These are phyloP conservation scores for Hepsetus odoe DNA, from an alignment of 2,113 vertebrate species.

Conservation along the genomic window DNA sequence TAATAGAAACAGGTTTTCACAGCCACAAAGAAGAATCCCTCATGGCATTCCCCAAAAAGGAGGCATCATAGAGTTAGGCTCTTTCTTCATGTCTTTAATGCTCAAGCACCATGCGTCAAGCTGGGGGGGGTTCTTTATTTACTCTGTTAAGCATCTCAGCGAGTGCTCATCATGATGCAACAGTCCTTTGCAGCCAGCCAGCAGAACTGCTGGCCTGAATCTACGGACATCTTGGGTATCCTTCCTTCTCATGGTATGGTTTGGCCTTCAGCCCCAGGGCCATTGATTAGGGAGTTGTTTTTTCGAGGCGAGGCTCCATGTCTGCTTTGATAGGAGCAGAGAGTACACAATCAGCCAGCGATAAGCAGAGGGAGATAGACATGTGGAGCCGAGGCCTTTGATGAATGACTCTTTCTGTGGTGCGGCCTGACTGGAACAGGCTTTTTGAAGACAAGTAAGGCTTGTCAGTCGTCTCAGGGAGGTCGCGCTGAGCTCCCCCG, in stretches of 20 bases:
- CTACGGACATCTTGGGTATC: neutral
- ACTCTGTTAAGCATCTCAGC: constrained; percentile 30
- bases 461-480: constrained; percentile 16
- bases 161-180: neutral
- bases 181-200: neutral
- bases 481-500: neutral
- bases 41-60: constrained; percentile 17
- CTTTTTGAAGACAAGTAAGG: constrained; percentile 29
- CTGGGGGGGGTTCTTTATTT: constrained; percentile 18
- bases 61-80: neutral
- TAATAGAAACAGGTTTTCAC: constrained; percentile 50
- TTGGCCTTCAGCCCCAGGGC: neutral
- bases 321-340: constrained; percentile 28
- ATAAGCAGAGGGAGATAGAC: constrained; percentile 1
- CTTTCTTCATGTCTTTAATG: constrained; percentile 10
- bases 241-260: constrained; percentile 4
- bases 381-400: constrained; percentile 4
- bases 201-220: neutral
- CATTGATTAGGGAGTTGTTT: constrained; percentile 20
- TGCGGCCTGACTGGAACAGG: constrained; percentile 15
- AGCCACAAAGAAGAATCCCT: constrained; percentile 26
- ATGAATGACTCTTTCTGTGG: constrained; percentile 43
- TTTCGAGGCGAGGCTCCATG: neutral
- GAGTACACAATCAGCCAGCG: constrained; percentile 1
- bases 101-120: constrained; percentile 21